These are phyloP conservation scores for Loris lydekkerianus DNA, from an alignment of 2,797 vertebrate genomes.

Conservation along the genomic window DNA sequence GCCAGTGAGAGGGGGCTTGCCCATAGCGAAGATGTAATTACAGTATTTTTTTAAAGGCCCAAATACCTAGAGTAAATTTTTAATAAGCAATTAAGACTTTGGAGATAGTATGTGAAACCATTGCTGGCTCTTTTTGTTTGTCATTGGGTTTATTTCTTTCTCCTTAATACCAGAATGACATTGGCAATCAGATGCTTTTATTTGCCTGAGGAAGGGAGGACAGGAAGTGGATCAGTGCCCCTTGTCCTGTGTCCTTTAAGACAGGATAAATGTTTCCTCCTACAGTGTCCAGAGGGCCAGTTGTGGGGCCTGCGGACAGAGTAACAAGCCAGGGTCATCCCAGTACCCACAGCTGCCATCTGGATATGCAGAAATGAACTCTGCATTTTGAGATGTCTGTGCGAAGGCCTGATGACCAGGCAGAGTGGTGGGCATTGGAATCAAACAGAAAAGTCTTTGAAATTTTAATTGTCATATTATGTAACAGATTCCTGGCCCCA, in stretches of 20 bases:
- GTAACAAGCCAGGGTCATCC: neutral
- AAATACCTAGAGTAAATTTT: neutral
- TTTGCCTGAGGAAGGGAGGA: neutral
- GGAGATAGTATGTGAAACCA: neutral
- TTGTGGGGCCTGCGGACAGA: neutral
- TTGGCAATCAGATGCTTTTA: neutral
- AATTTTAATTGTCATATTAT: conserved; percentile 56
- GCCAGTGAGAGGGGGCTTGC: neutral
- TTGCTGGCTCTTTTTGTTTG: neutral
- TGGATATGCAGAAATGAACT: neutral
- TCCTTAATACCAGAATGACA: neutral
- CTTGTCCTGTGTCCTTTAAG: conserved; percentile 18
- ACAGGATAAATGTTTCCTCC: neutral
- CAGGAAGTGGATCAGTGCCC: neutral
- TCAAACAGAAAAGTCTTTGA: conserved; percentile 72
- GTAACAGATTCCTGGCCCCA: conserved; percentile 62
- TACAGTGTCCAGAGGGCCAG: neutral
- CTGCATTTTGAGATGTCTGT: neutral
- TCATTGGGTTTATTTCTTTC: neutral
- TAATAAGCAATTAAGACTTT: neutral
- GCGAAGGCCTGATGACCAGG: conserved; percentile 61
- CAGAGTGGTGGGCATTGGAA: neutral
- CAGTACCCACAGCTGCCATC: neutral
- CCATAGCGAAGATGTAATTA: neutral
- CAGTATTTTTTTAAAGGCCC: conserved; percentile 20